Percentiles rank a stretch among this genome's conserved stretches.
phyloP scores from a whole-genome alignment of 2,797 vertebrate genomes.

The Etheostoma perlongum region DNA sequence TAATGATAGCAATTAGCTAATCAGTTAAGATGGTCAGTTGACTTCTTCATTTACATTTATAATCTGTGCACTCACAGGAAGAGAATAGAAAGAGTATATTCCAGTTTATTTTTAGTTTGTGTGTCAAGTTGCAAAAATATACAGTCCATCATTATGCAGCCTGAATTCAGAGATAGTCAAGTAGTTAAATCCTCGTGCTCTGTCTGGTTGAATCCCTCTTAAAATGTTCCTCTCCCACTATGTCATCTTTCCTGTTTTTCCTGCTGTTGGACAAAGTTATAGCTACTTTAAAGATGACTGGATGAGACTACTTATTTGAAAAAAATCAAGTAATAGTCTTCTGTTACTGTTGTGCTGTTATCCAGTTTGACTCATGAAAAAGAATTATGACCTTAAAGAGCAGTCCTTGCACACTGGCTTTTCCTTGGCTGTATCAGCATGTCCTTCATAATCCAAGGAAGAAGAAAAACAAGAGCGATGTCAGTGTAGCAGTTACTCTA shows the following conservation, averaged over 20 bases:
- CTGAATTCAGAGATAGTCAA: conserved; percentile 7
- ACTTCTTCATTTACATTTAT: conserved; percentile 38
- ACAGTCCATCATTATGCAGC: not conserved
- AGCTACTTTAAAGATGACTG: not conserved
- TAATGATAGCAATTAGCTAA: conserved; percentile 54
- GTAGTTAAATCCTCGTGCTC: conserved; percentile 11
- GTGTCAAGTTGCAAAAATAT: not conserved
- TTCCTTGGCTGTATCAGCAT: conserved; percentile 33
- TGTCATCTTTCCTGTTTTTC: not conserved
- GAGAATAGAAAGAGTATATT: not conserved
- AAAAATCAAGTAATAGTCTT: not conserved
- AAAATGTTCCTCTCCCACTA: not conserved
- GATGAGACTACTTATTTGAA: not conserved
- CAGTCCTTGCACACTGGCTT: conserved; percentile 28
- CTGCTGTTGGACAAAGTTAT: not conserved
- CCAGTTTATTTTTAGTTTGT: conserved; percentile 23
- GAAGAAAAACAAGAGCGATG: conserved; percentile 36
- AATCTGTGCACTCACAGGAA: conserved; percentile 1
- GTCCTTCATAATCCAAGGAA: conserved; percentile 54
- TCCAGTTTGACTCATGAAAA: conserved; percentile 19
- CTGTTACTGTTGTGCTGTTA: not conserved
- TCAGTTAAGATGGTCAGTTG: conserved; percentile 37
- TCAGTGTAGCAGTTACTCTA: conserved; percentile 35
- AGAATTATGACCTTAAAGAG: conserved; percentile 33
- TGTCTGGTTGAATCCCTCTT: not conserved